Evolutionary conservation across 92 coral and sea anemone species (phyloP), one percentile per base, ranked within the genome.

Genomic region (Phenganax subtilis): DNA sequence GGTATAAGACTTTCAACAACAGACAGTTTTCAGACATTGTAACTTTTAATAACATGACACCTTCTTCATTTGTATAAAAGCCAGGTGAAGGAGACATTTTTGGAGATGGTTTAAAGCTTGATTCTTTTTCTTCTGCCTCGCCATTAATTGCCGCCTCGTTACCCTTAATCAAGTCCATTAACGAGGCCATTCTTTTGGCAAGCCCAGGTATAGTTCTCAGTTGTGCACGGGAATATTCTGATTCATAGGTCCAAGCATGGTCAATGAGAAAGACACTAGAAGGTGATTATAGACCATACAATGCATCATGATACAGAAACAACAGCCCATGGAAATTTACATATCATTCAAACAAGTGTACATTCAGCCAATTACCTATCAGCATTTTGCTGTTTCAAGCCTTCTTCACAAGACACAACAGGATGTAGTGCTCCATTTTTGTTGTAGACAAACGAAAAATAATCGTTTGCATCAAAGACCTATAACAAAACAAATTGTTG

Each of bases 201-300:
- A 94, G 86, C 54, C 91, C 96, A 74, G 97, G 96, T 8, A 91
- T 57, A 2, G 80, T 55, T 58, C 84, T 84, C 59, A 94, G 88
- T 52, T 94, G 98, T 30, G 86, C 57, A 62, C 90, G 87, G 8
- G 98, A 96, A 86, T 76, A 92, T 53, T 88, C 87, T 7, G 85
- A 75, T 77, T 91, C 89, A 63, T 90, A 94, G 0, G 97, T 94
- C 98, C 98, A 94, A 17, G 98, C 97, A 81, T 94, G 98, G 71
- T 94, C 98, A 88, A 94, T 90, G 51, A 94, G 87, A 64, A 91
- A 94, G 58, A 94, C 85, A 83, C 98, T 94, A 57, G 7, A 25
- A 74, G 9, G 11, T 55, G 20, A 78, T 78, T 61, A 28, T 12
- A 30, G 37, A 15, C 4, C 53, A 25, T 55, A 54, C 8, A 14